Evolutionary conservation across 2,888 invertebrate genomes (phyloP), one percentile per base, ranked within the genome.

Genomic region (Unio delphinus): DNA sequence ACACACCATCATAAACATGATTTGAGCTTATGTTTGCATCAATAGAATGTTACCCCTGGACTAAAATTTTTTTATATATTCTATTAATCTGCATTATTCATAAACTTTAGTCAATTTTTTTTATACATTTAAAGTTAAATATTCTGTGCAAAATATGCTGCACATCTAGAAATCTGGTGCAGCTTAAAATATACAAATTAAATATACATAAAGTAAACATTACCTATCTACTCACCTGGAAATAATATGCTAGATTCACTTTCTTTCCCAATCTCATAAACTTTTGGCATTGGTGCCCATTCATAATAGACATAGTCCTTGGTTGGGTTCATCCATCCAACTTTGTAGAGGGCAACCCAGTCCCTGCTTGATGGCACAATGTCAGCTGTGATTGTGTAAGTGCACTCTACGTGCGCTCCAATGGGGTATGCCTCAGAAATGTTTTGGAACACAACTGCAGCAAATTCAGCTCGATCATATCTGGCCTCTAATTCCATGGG

Each of bases 281-380:
- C 69, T n/a, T 75, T 71, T 7, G 85, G 83, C 57, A 80, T 63
- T 0, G 84, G 82, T 18, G 86, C 83, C 87, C 87, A 87, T 62
- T 85, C 83, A 72, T 86, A 89, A 78, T 83, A 86, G 45, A 83
- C 65, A 67, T 86, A 86, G 61, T 89, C 86, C 18, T 73, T 72
- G 2, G 76, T 69, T 3, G 81, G 72, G 11, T 79, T 80, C 74
- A 83, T 83, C 88, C 89, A 89, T 17, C 89, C 89, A 1, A 86
- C 89, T 73, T 83, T 87, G 77, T 86, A 89, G 58, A 89, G 75
- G 0, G 87, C 89, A n/a, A 89, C 79, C 86, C 87, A 89, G 77
- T 89, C 89, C 20, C 83, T 67, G 7, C 72, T 73, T 8, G 80
- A 80, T 20, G 86, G 80, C 23, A 80, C 74, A 1, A 87, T 80